A percentile compares a stretch with the other conserved stretches of the same genome.
These are phyloP conservation scores for Peromyscus melanophrys DNA, from an alignment of 2,797 vertebrate species.

Conservation along the genomic window DNA sequence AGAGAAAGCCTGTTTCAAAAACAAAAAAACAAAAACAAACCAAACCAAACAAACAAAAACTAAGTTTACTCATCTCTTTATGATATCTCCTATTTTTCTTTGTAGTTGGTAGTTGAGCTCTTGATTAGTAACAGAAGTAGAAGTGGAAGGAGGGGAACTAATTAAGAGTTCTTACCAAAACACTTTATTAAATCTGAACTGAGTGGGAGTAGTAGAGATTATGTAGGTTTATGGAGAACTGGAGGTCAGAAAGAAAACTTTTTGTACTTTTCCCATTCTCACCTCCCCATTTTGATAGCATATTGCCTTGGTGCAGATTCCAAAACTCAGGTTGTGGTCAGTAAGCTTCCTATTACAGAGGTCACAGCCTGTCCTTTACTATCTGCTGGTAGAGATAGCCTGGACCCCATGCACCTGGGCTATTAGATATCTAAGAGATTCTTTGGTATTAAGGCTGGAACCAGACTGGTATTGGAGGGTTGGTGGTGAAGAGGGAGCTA, in stretches of 20 bases:
- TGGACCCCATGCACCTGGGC: constrained; percentile 13
- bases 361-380: constrained; percentile 48
- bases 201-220: constrained; percentile 35
- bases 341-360: constrained; percentile 47
- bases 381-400: constrained; percentile 56
- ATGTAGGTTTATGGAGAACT: background rate
- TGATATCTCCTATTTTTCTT: constrained; percentile 46
- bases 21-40: background rate
- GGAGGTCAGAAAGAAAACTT: constrained; percentile 23
- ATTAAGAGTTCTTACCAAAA: constrained; percentile 41
- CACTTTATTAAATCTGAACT: constrained; percentile 56
- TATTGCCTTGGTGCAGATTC: constrained; percentile 21
- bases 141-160: constrained; percentile 39
- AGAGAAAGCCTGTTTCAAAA: background rate
- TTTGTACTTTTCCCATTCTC: background rate
- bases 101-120: background rate
- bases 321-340: constrained; percentile 46
- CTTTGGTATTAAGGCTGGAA: constrained; percentile 50
- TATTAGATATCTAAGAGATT: constrained; percentile 52
- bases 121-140: constrained; percentile 6
- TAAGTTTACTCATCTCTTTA: constrained; percentile 11
- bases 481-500: constrained; percentile 32
- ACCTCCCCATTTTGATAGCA: constrained; percentile 1
- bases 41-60: background rate
- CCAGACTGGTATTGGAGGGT: background rate